Base-by-base conservation (phyloP, 2,113 vertebrate genomes). In the Cochlearius cochlearius region DNA sequence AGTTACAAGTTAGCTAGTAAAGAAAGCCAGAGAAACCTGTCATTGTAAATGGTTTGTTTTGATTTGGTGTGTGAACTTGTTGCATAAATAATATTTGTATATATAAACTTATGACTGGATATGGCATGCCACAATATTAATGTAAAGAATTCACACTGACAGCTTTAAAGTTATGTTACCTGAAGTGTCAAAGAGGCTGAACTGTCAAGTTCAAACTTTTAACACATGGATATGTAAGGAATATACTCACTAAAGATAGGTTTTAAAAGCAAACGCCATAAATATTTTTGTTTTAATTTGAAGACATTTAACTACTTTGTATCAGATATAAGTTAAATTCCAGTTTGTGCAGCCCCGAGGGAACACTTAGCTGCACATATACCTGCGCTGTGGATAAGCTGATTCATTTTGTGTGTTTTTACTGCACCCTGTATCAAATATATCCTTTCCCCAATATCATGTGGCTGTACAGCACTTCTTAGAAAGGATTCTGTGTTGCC, bases 31-130 rank as follows among this genome's bases (percentile, higher is more conserved):
- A 93, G 88, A 71, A 96, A 77, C 23, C n/a, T 88, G n/a, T 82
- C 47, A 27, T 66, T 79, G 19, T 89, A 92, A 96, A 95, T 90
- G 87, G 30, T 56, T 56, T 82, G 62, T 32, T 94, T 95, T 96
- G 43, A 26, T 91, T 36, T 72, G 55, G 22, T 62, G 68, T 86
- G 55, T 59, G 79, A 93, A 90, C 80, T 83, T 94, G 60, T 30
- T 95, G 75, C 43, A 32, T 90, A 94, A 94, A 90, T 94, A 85
- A 71, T 93, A 45, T 56, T 78, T 77, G 81, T 84, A 81, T 85
- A 41, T 72, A 68, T 43, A 75, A 78, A 25, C 60, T 75, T 68
- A 32, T 66, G 36, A 90, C 66, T 80, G 52, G 22, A 69, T 92
- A 62, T 81, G 78, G 69, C 56, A 27, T 79, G 14, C 36, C 88